Percentiles rank a stretch among this genome's conserved stretches.
Evolutionary conservation across 2,888 invertebrate genomes (phyloP).

Genomic region (Cryptocephalus moraei): DNA sequence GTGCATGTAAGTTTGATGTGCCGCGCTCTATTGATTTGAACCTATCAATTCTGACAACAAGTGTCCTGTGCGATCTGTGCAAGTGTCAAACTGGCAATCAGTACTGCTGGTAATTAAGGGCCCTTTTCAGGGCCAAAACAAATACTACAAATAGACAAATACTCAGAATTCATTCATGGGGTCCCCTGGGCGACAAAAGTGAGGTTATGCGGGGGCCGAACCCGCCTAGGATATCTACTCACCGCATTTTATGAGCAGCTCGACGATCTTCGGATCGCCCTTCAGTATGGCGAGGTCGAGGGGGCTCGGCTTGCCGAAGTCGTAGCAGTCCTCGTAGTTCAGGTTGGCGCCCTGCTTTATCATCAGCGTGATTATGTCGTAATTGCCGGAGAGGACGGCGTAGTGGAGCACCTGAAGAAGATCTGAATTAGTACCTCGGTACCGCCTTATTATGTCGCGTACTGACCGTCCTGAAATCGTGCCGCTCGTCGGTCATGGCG

Average conservation of each 20-base stretch:
- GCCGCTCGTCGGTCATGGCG: constrained; percentile 73
- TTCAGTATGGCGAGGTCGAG: constrained; percentile 78
- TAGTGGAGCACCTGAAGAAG: constrained; percentile 61
- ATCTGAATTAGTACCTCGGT: no score
- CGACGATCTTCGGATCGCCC: constrained; percentile 64
- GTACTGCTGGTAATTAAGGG: no score
- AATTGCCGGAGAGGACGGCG: constrained; percentile 69
- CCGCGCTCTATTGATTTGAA: no score
- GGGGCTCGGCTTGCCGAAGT: constrained; percentile 56
- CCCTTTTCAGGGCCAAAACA: no score
- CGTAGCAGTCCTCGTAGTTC: constrained; percentile 48
- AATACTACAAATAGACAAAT: no score
- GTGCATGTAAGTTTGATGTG: no score
- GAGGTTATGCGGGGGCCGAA: no score
- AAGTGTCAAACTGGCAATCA: no score
- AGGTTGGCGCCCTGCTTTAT: constrained; percentile 73
- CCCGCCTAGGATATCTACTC: constrained; percentile 9
- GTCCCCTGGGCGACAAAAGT: no score
- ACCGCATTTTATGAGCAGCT: constrained; percentile 62
- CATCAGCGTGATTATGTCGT: constrained; percentile 65
- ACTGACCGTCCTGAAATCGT: constrained; percentile 68
- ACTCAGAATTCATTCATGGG: no score
- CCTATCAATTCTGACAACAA: no score
- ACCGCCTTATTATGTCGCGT: neutral
- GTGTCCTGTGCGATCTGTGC: no score